Base-by-base conservation (phyloP, 2,113 vertebrate species). In the Oncorhynchus masou region DNA sequence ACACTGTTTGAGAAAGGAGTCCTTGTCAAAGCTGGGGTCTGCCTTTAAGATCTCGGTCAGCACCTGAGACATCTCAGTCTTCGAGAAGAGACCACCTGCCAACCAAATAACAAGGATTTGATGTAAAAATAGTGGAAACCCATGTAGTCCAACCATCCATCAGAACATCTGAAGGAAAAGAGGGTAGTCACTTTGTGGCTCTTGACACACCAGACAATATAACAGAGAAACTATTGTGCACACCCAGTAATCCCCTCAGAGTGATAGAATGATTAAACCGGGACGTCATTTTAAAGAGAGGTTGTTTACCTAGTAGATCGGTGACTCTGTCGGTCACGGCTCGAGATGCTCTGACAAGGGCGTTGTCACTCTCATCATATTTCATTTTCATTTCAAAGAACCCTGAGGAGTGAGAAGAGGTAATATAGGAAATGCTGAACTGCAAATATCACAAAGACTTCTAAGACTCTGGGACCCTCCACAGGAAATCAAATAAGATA, bases 361-460 rank as follows among this genome's bases (percentile, higher is more conserved):
- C 87, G 0, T 99, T 99, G 87, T 99, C 96, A 0, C 97, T 99
- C 82, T 98, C 97, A 0, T 99, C 97, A 0, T 98, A 99, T 24
- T 95, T 99, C 96, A 97, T 98, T 91, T 99, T 99, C 96, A 99
- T 98, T 83, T 97, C 97, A 1, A 99, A 99, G 89, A 97, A 96
- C 75, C 97, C 98, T 99, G 85, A 0, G 16, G 29, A 76, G 19
- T 82, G 48, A 62, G 9, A 25, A 2, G 29, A n/a, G 51, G 51
- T 15, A 16, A 19, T 13, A 16, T 16, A 13, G 16, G 49, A 39
- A 39, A 39, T 9, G 16, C 12, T 54, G 3, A 54, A 16, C 16
- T 54, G 12, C 15, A 54, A 19, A 45, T 45, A 19, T 19, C 15
- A 7, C 3, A n/a, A 54, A 13, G 51, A 16, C 51, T 4, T 15